Evolutionary conservation across 2,113 vertebrate species (phyloP), one percentile per base, ranked within the genome.

Genomic region (Struthidea cinerea): DNA sequence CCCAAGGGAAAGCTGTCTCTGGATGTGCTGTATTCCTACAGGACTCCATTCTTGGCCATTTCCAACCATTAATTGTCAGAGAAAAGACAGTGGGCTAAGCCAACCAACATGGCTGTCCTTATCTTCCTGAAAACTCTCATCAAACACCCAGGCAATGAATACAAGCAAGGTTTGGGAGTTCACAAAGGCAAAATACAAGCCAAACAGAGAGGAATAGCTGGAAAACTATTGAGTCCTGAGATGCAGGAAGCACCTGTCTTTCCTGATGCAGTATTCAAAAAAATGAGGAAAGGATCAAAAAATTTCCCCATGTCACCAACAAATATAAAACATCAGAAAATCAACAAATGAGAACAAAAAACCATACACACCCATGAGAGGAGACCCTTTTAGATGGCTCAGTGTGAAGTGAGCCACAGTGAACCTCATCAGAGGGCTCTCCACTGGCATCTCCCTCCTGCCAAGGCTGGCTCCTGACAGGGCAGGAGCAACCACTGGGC

Each of bases 371-470:
- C 8, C n/a, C n/a, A 42, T 24, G 27, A 83, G 33, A 67, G 23
- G 32, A 47, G 22, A 15, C 16, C 0, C 39, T 71, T 61, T 67
- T 50, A 0, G 2, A 8, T 0, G 3, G 33, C 42, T 85, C 30
- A 22, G 11, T 10, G 9, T 13, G 4, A 79, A 49, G 21, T 0
- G 0, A 35, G 65, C 22, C 8, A 1, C 2, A 1, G 21, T 1
- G 21, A 63, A 46, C 14, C 1, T 1, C 24, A 26, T 4, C 3
- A 6, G 22, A 35, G 14, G n/a, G 47, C 39, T 82, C 61, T 24
- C 37, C 0, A 3, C 15, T 16, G n/a, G 37, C 3, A 1, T 23
- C 32, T 53, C n/a, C 33, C 13, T 55, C 28, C 65, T 50, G 52
- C 33, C 5, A 2, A n/a, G n/a, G 30, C n/a, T 56, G 50, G 32